phyloP scores from a whole-genome alignment of 2,888 invertebrate species.

The Agonum fuliginosum region DNA sequence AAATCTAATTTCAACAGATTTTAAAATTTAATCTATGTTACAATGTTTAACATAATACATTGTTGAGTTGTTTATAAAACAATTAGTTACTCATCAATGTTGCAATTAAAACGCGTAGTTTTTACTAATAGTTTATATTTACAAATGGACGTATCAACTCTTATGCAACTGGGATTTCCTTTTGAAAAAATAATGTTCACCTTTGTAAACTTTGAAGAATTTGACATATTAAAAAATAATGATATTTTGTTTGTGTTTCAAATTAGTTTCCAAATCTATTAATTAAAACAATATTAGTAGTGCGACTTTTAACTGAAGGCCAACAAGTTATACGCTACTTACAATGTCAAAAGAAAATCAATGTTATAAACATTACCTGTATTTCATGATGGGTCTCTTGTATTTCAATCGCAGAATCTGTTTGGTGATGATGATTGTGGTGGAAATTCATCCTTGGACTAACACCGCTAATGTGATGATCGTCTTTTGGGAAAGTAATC shows the following conservation, averaged over 20 bases:
- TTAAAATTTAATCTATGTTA: not conserved
- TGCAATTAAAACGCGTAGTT: not conserved
- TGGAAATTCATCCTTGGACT: conserved; percentile 42
- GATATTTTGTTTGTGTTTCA: conserved; percentile 12
- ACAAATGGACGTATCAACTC: not conserved
- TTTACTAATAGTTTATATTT: not conserved
- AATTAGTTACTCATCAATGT: conserved; percentile 1
- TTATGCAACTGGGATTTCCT: not conserved
- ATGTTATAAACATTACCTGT: not conserved
- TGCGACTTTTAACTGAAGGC: conserved; percentile 33
- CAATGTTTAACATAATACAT: not conserved
- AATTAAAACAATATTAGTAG: conserved; percentile 37
- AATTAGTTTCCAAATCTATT: conserved; percentile 1
- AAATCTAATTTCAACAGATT: no score
- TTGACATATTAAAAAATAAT: not conserved
- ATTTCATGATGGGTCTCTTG: not conserved
- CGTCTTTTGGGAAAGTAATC: conserved; percentile 38
- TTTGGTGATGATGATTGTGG: conserved; percentile 20
- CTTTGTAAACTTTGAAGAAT: not conserved
- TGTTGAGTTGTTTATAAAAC: not conserved
- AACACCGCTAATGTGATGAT: not conserved
- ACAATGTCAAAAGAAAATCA: conserved; percentile 21
- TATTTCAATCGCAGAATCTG: not conserved
- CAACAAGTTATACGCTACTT: conserved; percentile 1
- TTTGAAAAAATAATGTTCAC: no score